Evolutionary conservation across 1,140 invertebrate species (phyloP).

Genomic region (Tenebrio molitor): DNA sequence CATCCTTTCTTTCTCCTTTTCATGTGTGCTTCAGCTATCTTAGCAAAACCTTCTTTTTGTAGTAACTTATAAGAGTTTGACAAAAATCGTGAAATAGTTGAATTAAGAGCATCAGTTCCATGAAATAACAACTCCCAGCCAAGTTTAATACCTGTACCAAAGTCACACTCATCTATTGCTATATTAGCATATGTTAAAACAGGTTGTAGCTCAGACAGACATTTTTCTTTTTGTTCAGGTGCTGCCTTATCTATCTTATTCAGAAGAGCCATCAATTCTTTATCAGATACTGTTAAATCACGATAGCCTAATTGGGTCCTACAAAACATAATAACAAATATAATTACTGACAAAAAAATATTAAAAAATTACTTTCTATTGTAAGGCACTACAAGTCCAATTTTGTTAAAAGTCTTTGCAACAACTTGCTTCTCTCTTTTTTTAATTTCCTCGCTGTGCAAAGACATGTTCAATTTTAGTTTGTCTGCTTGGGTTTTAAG

Average conservation of each 20-base stretch:
- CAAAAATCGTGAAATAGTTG: slow-evolving; percentile 75
- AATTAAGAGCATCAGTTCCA: slow-evolving; percentile 78
- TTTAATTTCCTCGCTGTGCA: slow-evolving; percentile 71
- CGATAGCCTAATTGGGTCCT: slow-evolving; percentile 64
- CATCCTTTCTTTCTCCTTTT: slow-evolving; percentile 70
- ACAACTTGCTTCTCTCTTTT: slow-evolving; percentile 78
- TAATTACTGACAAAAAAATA: not conserved
- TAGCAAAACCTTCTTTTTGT: slow-evolving; percentile 77
- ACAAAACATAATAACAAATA: slow-evolving; percentile 30
- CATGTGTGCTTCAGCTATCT: slow-evolving; percentile 81
- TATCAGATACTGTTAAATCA: slow-evolving; percentile 58
- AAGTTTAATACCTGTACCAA: slow-evolving; percentile 91
- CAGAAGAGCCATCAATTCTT: slow-evolving; percentile 79
- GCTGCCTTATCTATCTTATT: slow-evolving; percentile 75
- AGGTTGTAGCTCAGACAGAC: slow-evolving; percentile 79
- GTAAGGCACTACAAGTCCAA: slow-evolving; percentile 91
- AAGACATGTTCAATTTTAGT: slow-evolving; percentile 68
- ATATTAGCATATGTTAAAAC: slow-evolving; percentile 86
- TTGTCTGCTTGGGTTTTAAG: slow-evolving; percentile 77
- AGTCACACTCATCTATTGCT: slow-evolving; percentile 95
- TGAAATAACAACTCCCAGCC: slow-evolving; percentile 88
- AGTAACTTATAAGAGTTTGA: slow-evolving; percentile 85
- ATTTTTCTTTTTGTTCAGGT: slow-evolving; percentile 71
- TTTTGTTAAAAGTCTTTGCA: slow-evolving; percentile 84
- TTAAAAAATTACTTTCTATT: slow-evolving; percentile 78